Percentiles rank a stretch among this genome's conserved stretches.
These are phyloP conservation scores for Mastacembelus armatus DNA, from an alignment of 2,797 vertebrate genomes.

Conservation along the genomic window DNA sequence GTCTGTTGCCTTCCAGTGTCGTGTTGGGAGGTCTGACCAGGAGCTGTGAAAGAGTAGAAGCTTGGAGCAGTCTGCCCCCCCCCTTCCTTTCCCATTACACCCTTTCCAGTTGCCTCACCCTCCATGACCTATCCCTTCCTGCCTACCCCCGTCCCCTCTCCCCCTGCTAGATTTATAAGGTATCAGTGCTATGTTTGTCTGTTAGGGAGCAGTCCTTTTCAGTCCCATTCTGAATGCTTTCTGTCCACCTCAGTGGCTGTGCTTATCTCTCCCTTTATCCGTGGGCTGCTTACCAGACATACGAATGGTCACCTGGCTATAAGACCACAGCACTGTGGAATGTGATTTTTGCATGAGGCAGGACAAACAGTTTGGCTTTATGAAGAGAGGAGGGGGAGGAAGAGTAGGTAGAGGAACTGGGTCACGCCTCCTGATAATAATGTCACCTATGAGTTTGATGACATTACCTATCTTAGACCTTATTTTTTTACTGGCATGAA, in stretches of 20 bases:
- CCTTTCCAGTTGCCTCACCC: conserved; percentile 54
- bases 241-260: conserved; percentile 72
- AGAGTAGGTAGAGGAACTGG: conserved; percentile 38
- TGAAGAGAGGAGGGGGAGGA: conserved; percentile 40
- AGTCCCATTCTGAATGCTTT: conserved; percentile 72
- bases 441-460: conserved; percentile 65
- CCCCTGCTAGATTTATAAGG: conserved; percentile 74
- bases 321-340: conserved; percentile 70
- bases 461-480: conserved; percentile 60
- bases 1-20: conserved; percentile 83
- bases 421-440: conserved; percentile 62
- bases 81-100: conserved; percentile 47
- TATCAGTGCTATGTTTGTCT: conserved; percentile 71
- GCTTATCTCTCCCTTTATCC: conserved; percentile 64
- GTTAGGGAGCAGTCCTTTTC: conserved; percentile 58
- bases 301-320: conserved; percentile 66
- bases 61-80: conserved; percentile 72
- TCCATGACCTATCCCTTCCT: conserved; percentile 32
- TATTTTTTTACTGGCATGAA: conserved; percentile 66
- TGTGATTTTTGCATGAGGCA: conserved; percentile 79
- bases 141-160: conserved; percentile 40
- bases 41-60: conserved; percentile 79
- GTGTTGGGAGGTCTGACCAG: conserved; percentile 76
- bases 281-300: conserved; percentile 68
- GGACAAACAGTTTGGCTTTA: conserved; percentile 73